These are phyloP conservation scores for Drosophila kurseongensis DNA, from an alignment of 1,140 invertebrate genomes.

Conservation along the genomic window DNA sequence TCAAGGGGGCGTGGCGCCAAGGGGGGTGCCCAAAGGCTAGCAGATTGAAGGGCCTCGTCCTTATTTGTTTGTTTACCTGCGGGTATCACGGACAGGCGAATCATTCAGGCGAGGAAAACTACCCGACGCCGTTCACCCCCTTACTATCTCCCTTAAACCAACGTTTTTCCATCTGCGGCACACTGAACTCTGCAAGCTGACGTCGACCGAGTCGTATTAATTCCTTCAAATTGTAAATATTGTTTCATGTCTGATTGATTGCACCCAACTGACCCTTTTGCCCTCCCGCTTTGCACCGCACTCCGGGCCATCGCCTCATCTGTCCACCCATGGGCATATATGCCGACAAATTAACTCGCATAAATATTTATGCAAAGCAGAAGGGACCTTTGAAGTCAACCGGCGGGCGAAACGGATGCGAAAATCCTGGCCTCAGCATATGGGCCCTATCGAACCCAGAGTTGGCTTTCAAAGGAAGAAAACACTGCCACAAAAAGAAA, in stretches of 20 bases:
- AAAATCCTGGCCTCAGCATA: conserved; percentile 18
- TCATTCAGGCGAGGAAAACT: conserved; percentile 38
- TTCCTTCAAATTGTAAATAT: conserved; percentile 76
- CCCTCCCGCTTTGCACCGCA: no score
- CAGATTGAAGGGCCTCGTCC: conserved; percentile 34
- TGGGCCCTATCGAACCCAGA: neutral
- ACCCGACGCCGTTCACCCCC: neutral
- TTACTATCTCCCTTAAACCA: neutral
- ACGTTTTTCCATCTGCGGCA: conserved; percentile 8
- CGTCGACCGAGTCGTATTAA: conserved; percentile 52
- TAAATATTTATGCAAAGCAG: conserved; percentile 74
- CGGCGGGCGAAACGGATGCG: conserved; percentile 22
- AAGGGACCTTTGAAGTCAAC: conserved; percentile 49
- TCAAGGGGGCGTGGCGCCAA: neutral
- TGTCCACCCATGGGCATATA: conserved; percentile 28
- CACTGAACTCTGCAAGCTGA: conserved; percentile 32
- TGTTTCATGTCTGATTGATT: conserved; percentile 77
- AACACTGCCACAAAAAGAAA: neutral
- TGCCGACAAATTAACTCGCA: conserved; percentile 77
- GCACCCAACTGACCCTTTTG: conserved; percentile 22
- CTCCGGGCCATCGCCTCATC: neutral
- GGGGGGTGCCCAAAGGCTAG: neutral
- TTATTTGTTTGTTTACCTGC: conserved; percentile 60
- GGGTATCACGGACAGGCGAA: conserved; percentile 39
- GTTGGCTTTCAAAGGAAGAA: neutral